Evolutionary conservation across 2,113 vertebrate genomes (phyloP).

Genomic region (Scartelaos histophorus): DNA sequence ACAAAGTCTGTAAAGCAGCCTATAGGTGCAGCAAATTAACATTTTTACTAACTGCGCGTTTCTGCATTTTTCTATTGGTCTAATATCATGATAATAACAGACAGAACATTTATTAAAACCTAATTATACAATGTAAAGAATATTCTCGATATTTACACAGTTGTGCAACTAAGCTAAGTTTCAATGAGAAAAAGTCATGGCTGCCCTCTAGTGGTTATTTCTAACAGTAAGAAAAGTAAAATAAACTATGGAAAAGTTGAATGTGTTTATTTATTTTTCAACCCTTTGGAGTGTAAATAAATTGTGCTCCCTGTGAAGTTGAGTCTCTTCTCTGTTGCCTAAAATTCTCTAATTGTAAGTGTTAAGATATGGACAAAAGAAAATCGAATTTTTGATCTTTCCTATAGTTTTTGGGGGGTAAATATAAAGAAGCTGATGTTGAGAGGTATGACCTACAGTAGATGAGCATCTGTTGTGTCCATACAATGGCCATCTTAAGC

Average conservation of each 20-base stretch:
- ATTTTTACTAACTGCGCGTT: too few relatives aligned
- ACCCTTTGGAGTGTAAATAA: too few relatives aligned
- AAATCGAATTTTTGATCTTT: not conserved
- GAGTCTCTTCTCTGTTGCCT: too few relatives aligned
- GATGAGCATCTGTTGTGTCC: too few relatives aligned
- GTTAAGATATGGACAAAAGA: not conserved
- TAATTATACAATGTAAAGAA: not conserved
- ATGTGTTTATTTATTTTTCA: too few relatives aligned
- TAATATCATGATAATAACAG: not conserved
- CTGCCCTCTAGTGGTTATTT: constrained; percentile 49
- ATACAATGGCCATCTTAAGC: not conserved
- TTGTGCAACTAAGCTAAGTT: constrained; percentile 14
- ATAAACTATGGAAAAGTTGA: too few relatives aligned
- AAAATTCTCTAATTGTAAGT: not conserved
- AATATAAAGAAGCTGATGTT: not conserved
- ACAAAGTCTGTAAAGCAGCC: too few relatives aligned
- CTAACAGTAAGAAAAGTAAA: not conserved
- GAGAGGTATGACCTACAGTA: not conserved
- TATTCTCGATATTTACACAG: not conserved
- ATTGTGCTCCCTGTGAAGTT: too few relatives aligned
- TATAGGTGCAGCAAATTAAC: too few relatives aligned
- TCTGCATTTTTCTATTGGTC: not conserved
- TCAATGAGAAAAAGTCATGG: constrained; percentile 14
- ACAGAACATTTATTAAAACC: not conserved
- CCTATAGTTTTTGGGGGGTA: too few relatives aligned